Evolutionary conservation across 2,797 vertebrate genomes (phyloP).

Genomic region (Silurus aristotelis): DNA sequence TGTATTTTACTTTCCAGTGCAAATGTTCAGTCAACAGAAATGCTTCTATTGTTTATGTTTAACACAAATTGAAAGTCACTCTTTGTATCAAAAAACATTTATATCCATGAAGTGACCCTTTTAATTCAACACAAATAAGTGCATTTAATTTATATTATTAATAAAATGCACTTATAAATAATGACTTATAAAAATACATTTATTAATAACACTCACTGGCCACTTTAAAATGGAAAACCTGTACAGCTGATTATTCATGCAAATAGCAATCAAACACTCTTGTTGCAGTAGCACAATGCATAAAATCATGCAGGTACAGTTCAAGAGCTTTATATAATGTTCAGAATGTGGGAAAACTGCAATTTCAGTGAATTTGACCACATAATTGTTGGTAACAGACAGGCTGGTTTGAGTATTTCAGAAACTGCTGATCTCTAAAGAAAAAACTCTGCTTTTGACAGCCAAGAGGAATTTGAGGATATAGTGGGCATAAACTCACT

Average conservation of each 20-base stretch:
- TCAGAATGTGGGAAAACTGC: not conserved
- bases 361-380: not conserved
- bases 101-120: not conserved
- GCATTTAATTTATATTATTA: not conserved
- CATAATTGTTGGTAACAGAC: not conserved
- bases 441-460: not conserved
- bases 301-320: not conserved
- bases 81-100: not conserved
- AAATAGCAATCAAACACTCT: not conserved
- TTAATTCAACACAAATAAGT: not conserved
- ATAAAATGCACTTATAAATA: too few species aligned
- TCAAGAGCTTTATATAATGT: not conserved
- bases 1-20: slow-evolving; percentile 27
- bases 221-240: not conserved
- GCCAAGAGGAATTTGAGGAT: not conserved
- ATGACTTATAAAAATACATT: too few species aligned
- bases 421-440: not conserved
- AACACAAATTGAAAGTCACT: not conserved
- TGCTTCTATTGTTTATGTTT: not conserved
- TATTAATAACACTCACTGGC: not conserved
- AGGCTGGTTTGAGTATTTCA: not conserved
- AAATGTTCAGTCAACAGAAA: slow-evolving; percentile 14
- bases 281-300: not conserved
- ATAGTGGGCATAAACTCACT: not conserved
- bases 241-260: not conserved